These are phyloP conservation scores for Eucera pruinosa DNA, from an alignment of 2,888 invertebrate species.

Conservation along the genomic window DNA sequence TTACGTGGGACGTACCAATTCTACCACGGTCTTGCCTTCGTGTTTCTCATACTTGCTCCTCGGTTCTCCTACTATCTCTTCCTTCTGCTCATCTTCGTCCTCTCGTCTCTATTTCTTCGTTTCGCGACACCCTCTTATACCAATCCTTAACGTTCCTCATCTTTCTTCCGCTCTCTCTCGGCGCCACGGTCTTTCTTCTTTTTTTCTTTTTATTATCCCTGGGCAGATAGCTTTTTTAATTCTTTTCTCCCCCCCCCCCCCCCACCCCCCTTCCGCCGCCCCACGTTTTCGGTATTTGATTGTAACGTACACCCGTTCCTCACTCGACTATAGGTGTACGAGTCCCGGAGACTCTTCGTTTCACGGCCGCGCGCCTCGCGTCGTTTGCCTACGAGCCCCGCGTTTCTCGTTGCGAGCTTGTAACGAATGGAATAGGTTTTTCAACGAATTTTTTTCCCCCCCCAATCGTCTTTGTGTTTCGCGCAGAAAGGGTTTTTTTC, in stretches of 20 bases:
- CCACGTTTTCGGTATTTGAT: conserved; percentile 79
- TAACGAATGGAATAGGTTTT: conserved; percentile 31
- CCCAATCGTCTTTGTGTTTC: conserved; percentile 44
- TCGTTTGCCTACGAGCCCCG: conserved; percentile 45
- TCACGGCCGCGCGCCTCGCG: conserved; percentile 10
- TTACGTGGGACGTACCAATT: conserved; percentile 29
- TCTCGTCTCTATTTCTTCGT: conserved; percentile 8
- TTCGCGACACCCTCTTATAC: conserved; percentile 22
- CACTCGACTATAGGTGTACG: conserved; percentile 11
- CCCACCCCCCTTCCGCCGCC: conserved; percentile 54
- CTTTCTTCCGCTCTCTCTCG: conserved; percentile 29
- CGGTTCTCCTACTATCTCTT: too few species aligned
- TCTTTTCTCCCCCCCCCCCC: conserved; percentile 67
- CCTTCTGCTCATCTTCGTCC: conserved; percentile 30
- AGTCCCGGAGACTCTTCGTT: conserved; percentile 21
- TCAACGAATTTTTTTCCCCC: conserved; percentile 33
- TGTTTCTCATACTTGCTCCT: conserved; percentile 17
- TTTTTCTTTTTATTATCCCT: conserved; percentile 70
- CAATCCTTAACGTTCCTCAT: conserved; percentile 1
- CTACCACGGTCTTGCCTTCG: conserved; percentile 6
- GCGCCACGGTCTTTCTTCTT: background rate
- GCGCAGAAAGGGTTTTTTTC: conserved; percentile 52
- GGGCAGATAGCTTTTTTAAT: conserved; percentile 80
- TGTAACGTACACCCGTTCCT: conserved; percentile 77
- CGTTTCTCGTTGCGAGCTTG: conserved; percentile 15